Conservation (phyloP, 2,888 invertebrate genomes). For the Steromphala cineraria region DNA sequence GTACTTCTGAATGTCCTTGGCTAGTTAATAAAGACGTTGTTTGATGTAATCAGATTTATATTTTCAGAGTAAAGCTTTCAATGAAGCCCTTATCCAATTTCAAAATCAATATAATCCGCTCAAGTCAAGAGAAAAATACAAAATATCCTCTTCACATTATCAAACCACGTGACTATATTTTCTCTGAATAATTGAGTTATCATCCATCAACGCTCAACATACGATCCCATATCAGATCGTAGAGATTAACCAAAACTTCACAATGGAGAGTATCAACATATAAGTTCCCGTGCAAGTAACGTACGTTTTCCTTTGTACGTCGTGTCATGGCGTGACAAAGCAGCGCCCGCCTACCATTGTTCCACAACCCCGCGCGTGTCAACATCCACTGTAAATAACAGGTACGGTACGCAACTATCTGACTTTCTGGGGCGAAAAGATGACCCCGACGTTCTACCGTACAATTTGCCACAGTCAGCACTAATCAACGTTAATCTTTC, state of each 20-base stretch:
- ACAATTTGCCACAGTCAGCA: constrained; percentile 5
- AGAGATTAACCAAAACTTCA: background rate
- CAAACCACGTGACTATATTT: background rate
- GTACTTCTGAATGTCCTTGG: no score
- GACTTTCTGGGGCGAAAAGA: background rate
- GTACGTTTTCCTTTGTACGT: background rate
- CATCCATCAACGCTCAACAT: background rate
- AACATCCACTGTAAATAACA: constrained; percentile 5
- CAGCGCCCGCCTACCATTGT: background rate
- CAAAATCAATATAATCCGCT: no score
- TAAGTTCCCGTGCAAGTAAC: background rate
- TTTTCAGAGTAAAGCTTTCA: no score
- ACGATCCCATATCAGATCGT: background rate
- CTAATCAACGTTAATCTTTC: constrained; percentile 10
- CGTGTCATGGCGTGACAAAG: background rate
- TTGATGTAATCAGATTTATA: no score
- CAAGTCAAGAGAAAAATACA: no score
- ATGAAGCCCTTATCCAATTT: no score
- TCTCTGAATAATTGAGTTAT: constrained; percentile 14
- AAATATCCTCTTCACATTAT: no score
- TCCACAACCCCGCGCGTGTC: background rate
- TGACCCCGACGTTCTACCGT: background rate
- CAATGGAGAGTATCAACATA: background rate
- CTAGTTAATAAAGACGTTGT: no score
- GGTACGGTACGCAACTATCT: constrained; percentile 1